A percentile compares a stretch with the other conserved stretches of the same genome.
Evolutionary conservation across 2,888 invertebrate genomes (phyloP).

Genomic region (Balanococcus diminutus): DNA sequence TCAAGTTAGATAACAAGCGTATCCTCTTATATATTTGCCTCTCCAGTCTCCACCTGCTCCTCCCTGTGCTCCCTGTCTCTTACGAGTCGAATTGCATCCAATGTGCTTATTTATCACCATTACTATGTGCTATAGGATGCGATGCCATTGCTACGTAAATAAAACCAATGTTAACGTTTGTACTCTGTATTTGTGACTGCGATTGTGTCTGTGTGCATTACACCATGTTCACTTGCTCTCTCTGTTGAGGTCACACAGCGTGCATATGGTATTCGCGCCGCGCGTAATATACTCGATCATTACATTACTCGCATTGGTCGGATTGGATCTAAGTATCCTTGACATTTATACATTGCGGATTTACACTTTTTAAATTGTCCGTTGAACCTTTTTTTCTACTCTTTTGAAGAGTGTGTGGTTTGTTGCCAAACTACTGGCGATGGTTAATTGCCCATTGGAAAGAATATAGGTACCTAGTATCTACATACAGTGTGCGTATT

Average conservation of each 20-base stretch:
- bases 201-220: neutral
- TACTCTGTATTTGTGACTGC: neutral
- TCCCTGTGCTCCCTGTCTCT: neutral
- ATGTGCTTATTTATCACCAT: neutral
- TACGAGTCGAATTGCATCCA: too few species aligned
- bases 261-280: neutral
- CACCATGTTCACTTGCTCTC: constrained; percentile 9
- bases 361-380: neutral
- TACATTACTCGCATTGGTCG: neutral
- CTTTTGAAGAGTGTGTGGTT: neutral
- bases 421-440: neutral
- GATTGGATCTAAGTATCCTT: neutral
- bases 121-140: neutral
- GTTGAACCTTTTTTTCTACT: neutral
- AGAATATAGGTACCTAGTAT: too few species aligned
- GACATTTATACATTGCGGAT: neutral
- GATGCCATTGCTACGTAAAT: neutral
- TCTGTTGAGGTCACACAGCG: neutral
- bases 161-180: neutral
- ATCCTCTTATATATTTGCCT: neutral
- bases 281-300: neutral
- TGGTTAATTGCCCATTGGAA: too few species aligned
- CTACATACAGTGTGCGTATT: too few species aligned
- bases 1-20: constrained; percentile 11
- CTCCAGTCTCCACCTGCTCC: neutral